Evolutionary conservation across 1,140 invertebrate genomes (phyloP).

Genomic region (Dendrolimus punctatus): DNA sequence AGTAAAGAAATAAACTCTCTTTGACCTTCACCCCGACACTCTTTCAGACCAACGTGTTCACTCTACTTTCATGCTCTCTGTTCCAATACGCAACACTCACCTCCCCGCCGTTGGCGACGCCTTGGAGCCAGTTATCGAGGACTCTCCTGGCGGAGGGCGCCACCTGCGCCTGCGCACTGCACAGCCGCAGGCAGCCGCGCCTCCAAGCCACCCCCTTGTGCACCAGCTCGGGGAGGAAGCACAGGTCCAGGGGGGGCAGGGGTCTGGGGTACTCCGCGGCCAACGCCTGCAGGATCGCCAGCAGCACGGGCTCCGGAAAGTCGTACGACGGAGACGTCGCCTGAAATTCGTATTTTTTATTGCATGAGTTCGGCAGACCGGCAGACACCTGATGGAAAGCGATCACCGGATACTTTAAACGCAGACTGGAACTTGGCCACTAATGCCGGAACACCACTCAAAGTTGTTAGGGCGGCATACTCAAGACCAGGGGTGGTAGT

Average conservation of each 20-base stretch:
- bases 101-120: constrained; percentile 41
- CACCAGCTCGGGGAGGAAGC: constrained; percentile 74
- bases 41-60: too few relatives aligned
- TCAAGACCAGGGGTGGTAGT: too few relatives aligned
- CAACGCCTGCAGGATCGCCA: constrained; percentile 75
- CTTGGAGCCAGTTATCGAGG: constrained; percentile 73
- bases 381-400: too few relatives aligned
- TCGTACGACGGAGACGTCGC: constrained; percentile 42
- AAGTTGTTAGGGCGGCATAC: too few relatives aligned
- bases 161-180: constrained; percentile 74
- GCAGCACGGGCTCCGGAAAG: constrained; percentile 56
- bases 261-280: constrained; percentile 74
- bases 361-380: not conserved
- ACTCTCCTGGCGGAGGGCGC: constrained; percentile 74
- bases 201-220: constrained; percentile 50
- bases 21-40: too few relatives aligned
- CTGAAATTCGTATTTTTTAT: constrained; percentile 18
- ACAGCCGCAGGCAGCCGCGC: constrained; percentile 72
- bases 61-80: too few relatives aligned
- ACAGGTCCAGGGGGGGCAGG: constrained; percentile 78
- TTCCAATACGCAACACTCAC: constrained; percentile 25
- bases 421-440: too few relatives aligned
- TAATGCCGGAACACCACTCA: too few relatives aligned
- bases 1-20: too few relatives aligned
- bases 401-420: too few relatives aligned